Conservation (phyloP, 2,113 vertebrate species). For the Apeltes quadracus region DNA sequence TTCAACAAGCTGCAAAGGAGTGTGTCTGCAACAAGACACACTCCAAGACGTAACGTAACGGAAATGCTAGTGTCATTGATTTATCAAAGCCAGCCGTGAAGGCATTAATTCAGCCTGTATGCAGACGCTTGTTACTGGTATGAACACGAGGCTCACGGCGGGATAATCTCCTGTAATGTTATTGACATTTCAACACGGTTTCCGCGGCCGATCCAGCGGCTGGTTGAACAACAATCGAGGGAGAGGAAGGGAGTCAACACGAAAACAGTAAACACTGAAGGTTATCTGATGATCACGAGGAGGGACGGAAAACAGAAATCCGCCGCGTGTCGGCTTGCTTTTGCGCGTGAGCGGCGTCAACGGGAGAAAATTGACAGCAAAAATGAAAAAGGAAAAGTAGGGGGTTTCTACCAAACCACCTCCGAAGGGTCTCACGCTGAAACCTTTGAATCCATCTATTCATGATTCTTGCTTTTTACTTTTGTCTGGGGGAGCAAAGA, state of each 20-base stretch:
- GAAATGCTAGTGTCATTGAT: background rate
- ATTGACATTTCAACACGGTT: background rate
- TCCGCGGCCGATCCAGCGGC: background rate
- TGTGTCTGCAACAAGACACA: no score
- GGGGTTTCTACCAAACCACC: no score
- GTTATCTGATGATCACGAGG: background rate
- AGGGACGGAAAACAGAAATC: no score
- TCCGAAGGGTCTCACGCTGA: background rate
- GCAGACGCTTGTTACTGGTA: background rate
- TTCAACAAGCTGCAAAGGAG: no score
- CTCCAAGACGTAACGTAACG: background rate
- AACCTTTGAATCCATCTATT: background rate
- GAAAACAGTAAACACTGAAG: background rate
- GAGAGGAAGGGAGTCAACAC: no score
- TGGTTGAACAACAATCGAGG: background rate
- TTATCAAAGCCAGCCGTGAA: background rate
- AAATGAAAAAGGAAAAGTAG: no score
- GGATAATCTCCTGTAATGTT: background rate
- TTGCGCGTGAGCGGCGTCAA: background rate
- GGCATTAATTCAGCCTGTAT: background rate
- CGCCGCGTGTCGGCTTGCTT: no score
- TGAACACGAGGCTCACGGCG: background rate
- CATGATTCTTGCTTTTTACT: background rate
- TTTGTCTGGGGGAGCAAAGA: no score
- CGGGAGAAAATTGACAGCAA: background rate